Evolutionary conservation across 2,888 invertebrate genomes (phyloP).

Genomic region (Cephus spinipes): DNA sequence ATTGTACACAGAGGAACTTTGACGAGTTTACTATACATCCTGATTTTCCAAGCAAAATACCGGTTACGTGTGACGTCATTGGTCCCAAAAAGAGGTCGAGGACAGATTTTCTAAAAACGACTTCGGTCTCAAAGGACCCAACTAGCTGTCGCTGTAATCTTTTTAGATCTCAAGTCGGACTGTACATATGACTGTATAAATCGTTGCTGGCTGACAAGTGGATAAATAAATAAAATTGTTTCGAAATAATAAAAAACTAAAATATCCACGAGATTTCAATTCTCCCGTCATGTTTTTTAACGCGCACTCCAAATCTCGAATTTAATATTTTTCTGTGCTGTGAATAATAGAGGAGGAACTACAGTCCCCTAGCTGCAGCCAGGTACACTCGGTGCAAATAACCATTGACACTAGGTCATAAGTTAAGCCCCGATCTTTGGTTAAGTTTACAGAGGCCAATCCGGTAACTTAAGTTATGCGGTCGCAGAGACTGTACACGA

Average conservation of each 20-base stretch:
- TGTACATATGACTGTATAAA: background rate
- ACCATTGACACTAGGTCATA: background rate
- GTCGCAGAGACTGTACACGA: background rate
- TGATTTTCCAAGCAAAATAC: no score
- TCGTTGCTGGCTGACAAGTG: no score
- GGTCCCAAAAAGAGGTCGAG: background rate
- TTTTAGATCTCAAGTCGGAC: background rate
- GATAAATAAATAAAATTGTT: background rate
- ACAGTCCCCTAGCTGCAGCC: background rate
- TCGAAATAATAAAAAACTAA: background rate
- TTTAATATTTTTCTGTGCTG: background rate
- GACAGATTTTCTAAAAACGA: background rate
- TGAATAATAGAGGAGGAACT: background rate
- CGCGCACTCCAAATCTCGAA: background rate
- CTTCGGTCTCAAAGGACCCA: background rate
- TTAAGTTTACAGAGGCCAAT: background rate
- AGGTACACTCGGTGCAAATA: background rate
- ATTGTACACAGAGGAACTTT: no score
- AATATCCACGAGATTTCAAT: background rate
- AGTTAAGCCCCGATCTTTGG: background rate
- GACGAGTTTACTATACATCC: no score
- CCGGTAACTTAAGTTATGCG: conserved; percentile 3
- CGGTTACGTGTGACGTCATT: background rate
- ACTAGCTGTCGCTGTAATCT: background rate
- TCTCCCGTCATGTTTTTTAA: background rate